Evolutionary conservation across 2,113 vertebrate genomes (phyloP), one percentile per base, ranked within the genome.

Genomic region (Mus pahari): DNA sequence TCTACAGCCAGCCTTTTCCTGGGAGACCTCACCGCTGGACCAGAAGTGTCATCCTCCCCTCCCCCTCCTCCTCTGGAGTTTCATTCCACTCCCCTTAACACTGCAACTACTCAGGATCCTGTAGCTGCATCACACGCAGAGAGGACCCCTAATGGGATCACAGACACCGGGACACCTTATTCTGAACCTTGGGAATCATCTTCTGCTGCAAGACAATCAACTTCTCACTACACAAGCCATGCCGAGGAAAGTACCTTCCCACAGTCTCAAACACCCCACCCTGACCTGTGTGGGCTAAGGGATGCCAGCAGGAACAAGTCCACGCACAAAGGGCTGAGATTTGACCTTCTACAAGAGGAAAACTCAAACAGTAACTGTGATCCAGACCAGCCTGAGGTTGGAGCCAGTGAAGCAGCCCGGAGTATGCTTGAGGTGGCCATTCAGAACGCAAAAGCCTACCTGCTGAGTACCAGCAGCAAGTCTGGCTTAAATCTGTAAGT

Each of bases 401-500:
- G 77, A 7, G 77, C 86, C 0, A 97, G 91, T 0, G 96, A 97
- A 48, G 91, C 64, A 0, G 3, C 89, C 2, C 92, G 97, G 33
- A 97, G 50, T 20, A 79, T 64, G 42, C 94, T 98, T 86, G 97
- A 98, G 3, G 97, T 98, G 11, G 95, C 97, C 16, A 19, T 91
- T 3, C 96, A 97, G 11, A 98, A 98, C 28, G 98, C 99, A 13
- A 99, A 99, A 91, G 98, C 99, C 26, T 99, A 98, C 86, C 94
- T 99, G 81, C 91, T 98, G 91, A 97, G 90, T 98, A 97, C 98
- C 97, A 98, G 98, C 97, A 97, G 98, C 33, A 96, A 96, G 60
- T 99, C 98, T 22, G 99, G 99, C 94, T 92, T 99, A 60, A 99
- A 99, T 90, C 94, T 99, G 99, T 99, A 97, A 99, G 99, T 99